Percentiles rank a stretch among this genome's conserved stretches.
These are phyloP conservation scores for Pseudomugil gertrudae DNA, from an alignment of 2,797 vertebrate genomes.

Conservation along the genomic window DNA sequence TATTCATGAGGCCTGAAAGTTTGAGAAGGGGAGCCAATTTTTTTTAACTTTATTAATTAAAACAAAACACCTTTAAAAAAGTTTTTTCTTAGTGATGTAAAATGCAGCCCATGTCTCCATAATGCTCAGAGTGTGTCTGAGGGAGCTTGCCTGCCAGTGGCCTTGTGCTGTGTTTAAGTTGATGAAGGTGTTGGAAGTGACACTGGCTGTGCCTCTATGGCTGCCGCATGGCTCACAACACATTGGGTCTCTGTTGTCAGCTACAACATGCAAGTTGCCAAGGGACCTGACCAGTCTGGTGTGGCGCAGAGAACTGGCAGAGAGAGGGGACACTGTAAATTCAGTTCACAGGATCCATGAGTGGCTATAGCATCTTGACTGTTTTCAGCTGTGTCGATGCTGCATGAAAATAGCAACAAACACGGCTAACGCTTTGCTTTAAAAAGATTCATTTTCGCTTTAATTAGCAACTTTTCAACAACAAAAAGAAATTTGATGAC, in stretches of 20 bases:
- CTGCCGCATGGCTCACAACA: slow-evolving; percentile 74
- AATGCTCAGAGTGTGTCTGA: slow-evolving; percentile 49
- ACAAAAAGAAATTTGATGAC: neutral
- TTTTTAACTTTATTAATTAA: neutral
- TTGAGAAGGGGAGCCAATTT: neutral
- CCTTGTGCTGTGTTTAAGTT: slow-evolving; percentile 78
- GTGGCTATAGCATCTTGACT: slow-evolving; percentile 70
- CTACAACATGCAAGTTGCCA: slow-evolving; percentile 82
- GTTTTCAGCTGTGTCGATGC: slow-evolving; percentile 35
- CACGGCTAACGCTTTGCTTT: neutral
- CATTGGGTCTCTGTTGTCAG: slow-evolving; percentile 73
- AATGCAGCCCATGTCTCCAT: slow-evolving; percentile 43
- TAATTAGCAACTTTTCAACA: neutral
- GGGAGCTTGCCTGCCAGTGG: slow-evolving; percentile 75
- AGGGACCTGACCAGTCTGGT: slow-evolving; percentile 82
- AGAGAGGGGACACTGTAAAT: slow-evolving; percentile 75
- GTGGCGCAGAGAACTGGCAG: slow-evolving; percentile 81
- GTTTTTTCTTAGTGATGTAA: slow-evolving; percentile 17
- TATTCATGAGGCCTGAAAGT: neutral
- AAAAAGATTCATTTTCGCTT: neutral
- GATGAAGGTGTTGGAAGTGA: slow-evolving; percentile 69
- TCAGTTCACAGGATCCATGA: slow-evolving; percentile 45
- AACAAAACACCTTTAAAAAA: neutral
- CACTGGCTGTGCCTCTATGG: slow-evolving; percentile 69
- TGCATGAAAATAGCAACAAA: slow-evolving; percentile 11